Percentiles rank a stretch among this genome's conserved stretches.
Evolutionary conservation across 2,797 vertebrate genomes (phyloP).

Genomic region (Furcifer pardalis): DNA sequence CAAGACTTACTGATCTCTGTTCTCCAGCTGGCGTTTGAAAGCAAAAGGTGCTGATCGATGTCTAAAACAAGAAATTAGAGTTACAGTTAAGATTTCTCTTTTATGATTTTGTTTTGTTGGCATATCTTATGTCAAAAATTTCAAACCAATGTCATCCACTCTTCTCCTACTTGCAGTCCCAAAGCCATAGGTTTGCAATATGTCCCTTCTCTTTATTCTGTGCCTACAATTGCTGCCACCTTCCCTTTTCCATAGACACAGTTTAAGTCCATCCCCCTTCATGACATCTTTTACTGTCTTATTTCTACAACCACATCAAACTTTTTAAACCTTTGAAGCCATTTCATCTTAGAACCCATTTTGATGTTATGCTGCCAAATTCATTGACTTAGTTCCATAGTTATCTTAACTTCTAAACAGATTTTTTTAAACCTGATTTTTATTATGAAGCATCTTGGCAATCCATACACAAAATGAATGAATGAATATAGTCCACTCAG

Average conservation of each 20-base stretch:
- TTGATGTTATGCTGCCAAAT: neutral
- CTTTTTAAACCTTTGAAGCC: neutral
- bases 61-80: constrained; percentile 5
- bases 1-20: constrained; percentile 31
- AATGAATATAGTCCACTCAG: neutral
- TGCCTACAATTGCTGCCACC: neutral
- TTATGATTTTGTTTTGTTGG: neutral
- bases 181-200: neutral
- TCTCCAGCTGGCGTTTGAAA: constrained; percentile 36
- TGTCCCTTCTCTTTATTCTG: neutral
- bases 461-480: neutral
- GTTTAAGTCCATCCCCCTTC: no score
- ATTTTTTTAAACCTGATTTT: neutral
- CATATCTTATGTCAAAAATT: neutral
- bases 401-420: neutral
- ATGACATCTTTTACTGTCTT: neutral
- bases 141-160: neutral
- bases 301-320: no score
- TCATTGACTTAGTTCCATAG: neutral
- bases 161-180: neutral
- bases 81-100: neutral
- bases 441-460: neutral
- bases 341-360: neutral
- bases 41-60: neutral
- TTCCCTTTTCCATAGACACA: neutral